Evolutionary conservation across 2,797 vertebrate species (phyloP), one percentile per base, ranked within the genome.

Genomic region (Sebastes diploproa): DNA sequence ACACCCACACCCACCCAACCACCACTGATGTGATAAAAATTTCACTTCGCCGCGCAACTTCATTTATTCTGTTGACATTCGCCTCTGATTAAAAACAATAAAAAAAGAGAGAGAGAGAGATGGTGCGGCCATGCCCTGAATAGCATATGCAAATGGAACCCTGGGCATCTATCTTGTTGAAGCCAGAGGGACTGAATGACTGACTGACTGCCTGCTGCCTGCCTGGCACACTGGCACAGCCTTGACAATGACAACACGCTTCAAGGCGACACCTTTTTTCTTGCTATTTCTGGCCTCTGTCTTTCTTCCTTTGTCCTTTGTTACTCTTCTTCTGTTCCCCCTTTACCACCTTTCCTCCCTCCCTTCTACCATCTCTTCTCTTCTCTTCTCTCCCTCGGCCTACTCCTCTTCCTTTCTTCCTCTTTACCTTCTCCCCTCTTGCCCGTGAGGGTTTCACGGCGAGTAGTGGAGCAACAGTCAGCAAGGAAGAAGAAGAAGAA

Each of bases 61-160:
- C 97, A 99, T 99, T 99, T 99, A 98, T 99, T 99, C 98, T 98
- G 98, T 99, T 99, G 98, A 99, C 97, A 98, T 98, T 98, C 97
- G 95, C 96, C 97, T 97, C 97, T 99, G 98, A 99, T 99, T 98
- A 99, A 99, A 98, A 99, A 99, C 97, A 98, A 99, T 98, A 97
- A 99, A 98, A 97, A 97, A 97, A 96, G 63, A 71, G 74, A 55
- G 62, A 62, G 87, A 96, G 98, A 97, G 97, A 96, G 97, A 96
- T 75, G 72, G 82, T 86, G 89, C 64, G 78, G 95, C 97, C 96
- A 80, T 89, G 97, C 96, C 96, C 97, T 97, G 97, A 98, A 98
- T 97, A 98, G 97, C 96, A 97, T 98, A 99, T 98, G 98, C 97
- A 98, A 99, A 98, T 98, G 95, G 94, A 97, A 96, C 96, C 96